phyloP scores from a whole-genome alignment of 2,797 vertebrate genomes.

The Sebastes itinus region DNA sequence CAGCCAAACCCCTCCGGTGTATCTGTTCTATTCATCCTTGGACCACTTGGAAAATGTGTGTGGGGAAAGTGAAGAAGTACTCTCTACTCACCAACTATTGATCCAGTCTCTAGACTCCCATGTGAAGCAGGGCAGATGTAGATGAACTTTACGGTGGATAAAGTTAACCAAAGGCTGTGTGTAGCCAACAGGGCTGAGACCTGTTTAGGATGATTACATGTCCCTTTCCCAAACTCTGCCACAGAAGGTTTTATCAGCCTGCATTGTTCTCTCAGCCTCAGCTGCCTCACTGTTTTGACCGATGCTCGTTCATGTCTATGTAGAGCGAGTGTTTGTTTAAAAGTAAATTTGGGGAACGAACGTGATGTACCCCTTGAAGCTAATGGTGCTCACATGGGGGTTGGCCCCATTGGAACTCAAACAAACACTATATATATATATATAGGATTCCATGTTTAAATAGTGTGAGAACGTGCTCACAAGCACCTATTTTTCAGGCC shows the following conservation, averaged over 20 bases:
- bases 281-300: not conserved
- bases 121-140: not conserved
- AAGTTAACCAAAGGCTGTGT: not conserved
- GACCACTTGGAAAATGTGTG: slow-evolving; percentile 10
- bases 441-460: too few relatives aligned
- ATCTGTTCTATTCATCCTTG: not conserved
- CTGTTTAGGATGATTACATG: not conserved
- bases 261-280: slow-evolving; percentile 48
- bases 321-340: too few relatives aligned
- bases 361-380: too few relatives aligned
- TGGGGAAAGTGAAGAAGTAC: not conserved
- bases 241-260: slow-evolving; percentile 65
- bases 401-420: too few relatives aligned
- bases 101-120: not conserved
- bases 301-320: too few relatives aligned
- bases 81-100: too few relatives aligned
- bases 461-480: too few relatives aligned
- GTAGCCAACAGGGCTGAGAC: too few relatives aligned
- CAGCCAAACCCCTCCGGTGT: not conserved
- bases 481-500: too few relatives aligned
- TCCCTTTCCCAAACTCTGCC: not conserved
- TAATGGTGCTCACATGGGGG: too few relatives aligned
- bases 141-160: not conserved
- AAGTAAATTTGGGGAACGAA: too few relatives aligned
- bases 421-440: too few relatives aligned